Conservation (phyloP, 2,888 invertebrate species). For the Argyra leucocephala region DNA sequence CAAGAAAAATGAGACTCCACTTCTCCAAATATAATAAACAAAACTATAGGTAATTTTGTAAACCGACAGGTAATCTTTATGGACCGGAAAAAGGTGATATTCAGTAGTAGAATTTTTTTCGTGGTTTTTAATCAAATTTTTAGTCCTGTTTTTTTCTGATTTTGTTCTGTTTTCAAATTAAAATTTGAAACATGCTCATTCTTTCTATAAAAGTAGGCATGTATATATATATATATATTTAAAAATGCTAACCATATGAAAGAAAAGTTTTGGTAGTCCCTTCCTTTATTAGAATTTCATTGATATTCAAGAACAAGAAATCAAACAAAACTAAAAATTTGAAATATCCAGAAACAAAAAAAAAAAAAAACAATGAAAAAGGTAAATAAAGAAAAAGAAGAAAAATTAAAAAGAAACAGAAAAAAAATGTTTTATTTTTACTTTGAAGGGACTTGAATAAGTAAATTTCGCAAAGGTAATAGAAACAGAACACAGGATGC, state of each 20-base stretch:
- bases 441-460: neutral
- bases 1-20: no score
- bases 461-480: neutral
- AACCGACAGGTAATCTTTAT: neutral
- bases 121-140: slow-evolving; percentile 1
- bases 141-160: neutral
- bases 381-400: no score
- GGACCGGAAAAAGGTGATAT: slow-evolving; percentile 3
- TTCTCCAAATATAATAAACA: neutral
- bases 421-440: no score
- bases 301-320: neutral
- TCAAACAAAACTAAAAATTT: no score
- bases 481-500: neutral
- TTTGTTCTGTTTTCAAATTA: neutral
- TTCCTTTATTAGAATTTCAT: neutral
- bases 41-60: no score
- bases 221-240: neutral
- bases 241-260: no score
- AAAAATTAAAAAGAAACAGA: no score
- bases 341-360: no score
- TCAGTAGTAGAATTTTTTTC: neutral
- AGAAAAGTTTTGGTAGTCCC: neutral
- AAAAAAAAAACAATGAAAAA: no score
- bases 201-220: neutral
- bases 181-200: neutral